phyloP scores from a whole-genome alignment of 1,140 invertebrate genomes.

The Planococcus citri region DNA sequence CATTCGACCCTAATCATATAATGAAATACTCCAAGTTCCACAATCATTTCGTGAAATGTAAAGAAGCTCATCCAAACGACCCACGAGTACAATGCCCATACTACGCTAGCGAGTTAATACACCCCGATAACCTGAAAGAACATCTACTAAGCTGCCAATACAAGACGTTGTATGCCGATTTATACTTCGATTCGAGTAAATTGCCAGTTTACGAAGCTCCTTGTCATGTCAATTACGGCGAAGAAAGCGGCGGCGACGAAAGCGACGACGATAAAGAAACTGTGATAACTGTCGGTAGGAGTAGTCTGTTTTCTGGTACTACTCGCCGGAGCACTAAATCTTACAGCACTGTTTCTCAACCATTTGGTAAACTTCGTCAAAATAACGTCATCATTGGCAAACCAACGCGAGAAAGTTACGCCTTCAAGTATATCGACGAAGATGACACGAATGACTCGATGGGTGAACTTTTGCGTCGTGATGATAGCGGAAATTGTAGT shows the following conservation, averaged over 20 bases:
- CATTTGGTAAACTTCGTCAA: background rate
- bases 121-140: background rate
- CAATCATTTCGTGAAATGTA: conserved; percentile 17
- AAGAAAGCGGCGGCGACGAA: background rate
- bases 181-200: background rate
- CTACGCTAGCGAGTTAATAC: conserved; percentile 8
- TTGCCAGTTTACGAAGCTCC: background rate
- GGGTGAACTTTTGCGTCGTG: too few relatives aligned
- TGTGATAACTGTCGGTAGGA: background rate
- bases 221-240: background rate
- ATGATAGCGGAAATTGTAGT: too few relatives aligned
- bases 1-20: background rate
- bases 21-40: conserved; percentile 3
- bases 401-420: background rate
- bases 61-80: background rate
- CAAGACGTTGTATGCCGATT: background rate
- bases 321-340: background rate
- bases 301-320: background rate
- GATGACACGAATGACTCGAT: background rate
- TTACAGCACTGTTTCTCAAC: background rate
- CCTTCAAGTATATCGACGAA: background rate
- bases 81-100: conserved; percentile 10
- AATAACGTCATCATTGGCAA: background rate
- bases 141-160: background rate
- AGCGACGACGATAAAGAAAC: background rate